Percentiles rank a stretch among this genome's conserved stretches.
These are phyloP conservation scores for Dioctria rufipes DNA, from an alignment of 2,888 invertebrate species.

Conservation along the genomic window DNA sequence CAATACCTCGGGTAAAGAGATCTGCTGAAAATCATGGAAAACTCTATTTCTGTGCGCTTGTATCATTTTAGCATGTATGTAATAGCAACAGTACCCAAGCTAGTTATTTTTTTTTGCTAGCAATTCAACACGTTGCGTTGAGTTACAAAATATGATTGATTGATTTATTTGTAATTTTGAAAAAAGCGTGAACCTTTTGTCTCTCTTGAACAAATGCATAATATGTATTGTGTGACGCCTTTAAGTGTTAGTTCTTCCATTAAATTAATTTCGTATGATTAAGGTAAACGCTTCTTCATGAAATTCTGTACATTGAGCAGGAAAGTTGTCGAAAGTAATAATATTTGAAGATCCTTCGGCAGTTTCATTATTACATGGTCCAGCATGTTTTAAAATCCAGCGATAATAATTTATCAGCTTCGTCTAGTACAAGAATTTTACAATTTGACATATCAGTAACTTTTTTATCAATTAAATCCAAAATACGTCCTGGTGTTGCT, in stretches of 20 bases:
- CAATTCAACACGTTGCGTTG: constrained; percentile 98
- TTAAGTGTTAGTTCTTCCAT: constrained; percentile 87
- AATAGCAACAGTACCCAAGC: constrained; percentile 99
- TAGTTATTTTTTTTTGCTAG: constrained; percentile 99
- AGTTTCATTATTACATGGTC: constrained; percentile 95
- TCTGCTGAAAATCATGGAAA: constrained; percentile 99
- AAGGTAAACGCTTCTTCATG: too few relatives aligned
- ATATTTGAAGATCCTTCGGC: constrained; percentile 96
- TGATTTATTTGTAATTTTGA: constrained; percentile 99
- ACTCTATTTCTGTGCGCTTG: constrained; percentile 99
- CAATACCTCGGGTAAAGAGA: constrained; percentile 98
- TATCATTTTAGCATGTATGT: constrained; percentile 99
- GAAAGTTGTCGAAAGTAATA: constrained; percentile 99
- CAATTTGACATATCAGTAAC: constrained; percentile 95
- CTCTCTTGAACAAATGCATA: constrained; percentile 99
- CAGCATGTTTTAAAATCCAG: constrained; percentile 99
- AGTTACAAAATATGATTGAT: constrained; percentile 99
- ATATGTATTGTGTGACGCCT: constrained; percentile 99
- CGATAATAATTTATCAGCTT: constrained; percentile 98
- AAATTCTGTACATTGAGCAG: constrained; percentile 72
- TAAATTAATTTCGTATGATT: too few relatives aligned
- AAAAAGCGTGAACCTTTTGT: constrained; percentile 99
- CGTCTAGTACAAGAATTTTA: constrained; percentile 97
- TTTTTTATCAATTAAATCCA: constrained; percentile 96
- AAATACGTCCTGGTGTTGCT: constrained; percentile 77